Percentiles rank a stretch among this genome's conserved stretches.
phyloP scores from a whole-genome alignment of 2,888 invertebrate genomes.

The Petrolisthes cinctipes region DNA sequence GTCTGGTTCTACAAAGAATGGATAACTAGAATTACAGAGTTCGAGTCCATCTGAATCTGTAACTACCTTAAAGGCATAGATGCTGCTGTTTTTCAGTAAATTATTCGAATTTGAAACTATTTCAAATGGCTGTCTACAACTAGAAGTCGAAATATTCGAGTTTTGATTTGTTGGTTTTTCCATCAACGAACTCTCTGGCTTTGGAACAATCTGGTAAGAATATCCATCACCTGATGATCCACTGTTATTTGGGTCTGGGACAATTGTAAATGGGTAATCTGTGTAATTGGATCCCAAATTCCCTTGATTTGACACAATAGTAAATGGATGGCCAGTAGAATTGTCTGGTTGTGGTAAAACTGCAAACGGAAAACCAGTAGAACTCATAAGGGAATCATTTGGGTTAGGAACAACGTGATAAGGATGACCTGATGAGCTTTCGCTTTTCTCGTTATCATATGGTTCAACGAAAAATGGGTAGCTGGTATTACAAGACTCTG shows the following conservation, averaged over 20 bases:
- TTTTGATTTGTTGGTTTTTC: neutral
- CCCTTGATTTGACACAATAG: neutral
- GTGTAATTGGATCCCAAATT: neutral
- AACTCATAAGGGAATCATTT: no score
- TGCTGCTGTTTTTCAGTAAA: neutral
- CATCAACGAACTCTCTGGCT: neutral
- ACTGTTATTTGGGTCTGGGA: neutral
- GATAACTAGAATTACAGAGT: neutral
- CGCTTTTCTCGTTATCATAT: no score
- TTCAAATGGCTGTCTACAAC: no score
- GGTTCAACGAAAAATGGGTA: no score
- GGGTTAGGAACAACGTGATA: neutral
- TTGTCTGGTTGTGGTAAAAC: no score
- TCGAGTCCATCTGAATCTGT: neutral
- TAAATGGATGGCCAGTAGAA: neutral
- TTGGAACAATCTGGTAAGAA: neutral
- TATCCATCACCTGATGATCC: no score
- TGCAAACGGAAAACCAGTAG: no score
- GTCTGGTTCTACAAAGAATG: neutral
- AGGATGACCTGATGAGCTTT: neutral
- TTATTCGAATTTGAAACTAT: no score
- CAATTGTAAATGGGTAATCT: neutral
- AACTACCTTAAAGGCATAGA: constrained; percentile 21
- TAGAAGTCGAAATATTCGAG: no score
- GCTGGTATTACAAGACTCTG: no score